Evolutionary conservation across 2,113 vertebrate species (phyloP).

Genomic region (Toxostoma redivivum): DNA sequence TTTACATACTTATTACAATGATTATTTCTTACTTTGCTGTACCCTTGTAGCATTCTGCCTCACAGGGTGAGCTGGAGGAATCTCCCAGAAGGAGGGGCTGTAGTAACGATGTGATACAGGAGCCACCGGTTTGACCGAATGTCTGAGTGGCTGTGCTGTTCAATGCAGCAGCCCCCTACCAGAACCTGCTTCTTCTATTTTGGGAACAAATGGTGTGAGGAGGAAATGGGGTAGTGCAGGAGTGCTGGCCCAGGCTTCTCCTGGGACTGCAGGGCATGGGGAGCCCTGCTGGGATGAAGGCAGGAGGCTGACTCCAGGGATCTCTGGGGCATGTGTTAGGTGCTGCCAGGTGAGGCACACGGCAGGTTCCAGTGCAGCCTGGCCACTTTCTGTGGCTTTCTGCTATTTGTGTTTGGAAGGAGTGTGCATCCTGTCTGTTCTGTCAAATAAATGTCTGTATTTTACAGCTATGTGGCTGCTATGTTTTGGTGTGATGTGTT

Average conservation of each 20-base stretch:
- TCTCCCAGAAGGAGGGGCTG: background rate
- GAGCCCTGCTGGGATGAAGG: background rate
- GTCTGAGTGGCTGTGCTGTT: fast-evolving
- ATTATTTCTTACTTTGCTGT: background rate
- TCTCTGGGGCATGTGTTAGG: fast-evolving
- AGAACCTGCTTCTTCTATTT: background rate
- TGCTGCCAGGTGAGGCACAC: background rate
- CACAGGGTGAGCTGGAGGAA: background rate
- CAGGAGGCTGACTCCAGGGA: background rate
- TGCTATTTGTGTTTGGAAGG: background rate
- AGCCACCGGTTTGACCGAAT: fast-evolving
- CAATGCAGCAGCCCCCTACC: background rate
- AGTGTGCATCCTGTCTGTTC: background rate
- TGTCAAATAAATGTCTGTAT: background rate
- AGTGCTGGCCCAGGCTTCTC: background rate
- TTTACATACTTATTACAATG: too few species aligned
- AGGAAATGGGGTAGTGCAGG: background rate
- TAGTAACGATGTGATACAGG: background rate
- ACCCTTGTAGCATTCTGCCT: background rate
- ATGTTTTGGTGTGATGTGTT: background rate
- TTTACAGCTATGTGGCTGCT: background rate
- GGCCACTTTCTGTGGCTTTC: background rate
- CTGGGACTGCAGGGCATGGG: fast-evolving
- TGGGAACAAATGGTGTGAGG: background rate
- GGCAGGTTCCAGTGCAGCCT: background rate